These are phyloP conservation scores for Leptoteleia sp. DNA, from an alignment of 1,140 invertebrate species.

Conservation along the genomic window DNA sequence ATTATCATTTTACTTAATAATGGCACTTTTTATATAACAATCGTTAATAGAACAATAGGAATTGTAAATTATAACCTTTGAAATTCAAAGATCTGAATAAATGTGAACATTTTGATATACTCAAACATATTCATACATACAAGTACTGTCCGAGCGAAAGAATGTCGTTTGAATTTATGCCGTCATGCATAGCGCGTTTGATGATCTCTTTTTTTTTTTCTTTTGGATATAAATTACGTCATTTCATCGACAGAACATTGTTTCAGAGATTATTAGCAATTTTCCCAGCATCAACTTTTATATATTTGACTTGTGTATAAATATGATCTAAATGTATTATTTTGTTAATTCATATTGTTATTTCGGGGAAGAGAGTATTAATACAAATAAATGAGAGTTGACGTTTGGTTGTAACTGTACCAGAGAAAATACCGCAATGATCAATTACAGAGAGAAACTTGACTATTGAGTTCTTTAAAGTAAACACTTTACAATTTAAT, in stretches of 20 bases:
- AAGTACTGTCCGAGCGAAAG: background rate
- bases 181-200: too few species aligned
- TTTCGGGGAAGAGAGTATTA: background rate
- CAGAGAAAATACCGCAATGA: background rate
- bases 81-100: conserved; percentile 19
- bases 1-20: too few species aligned
- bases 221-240: background rate
- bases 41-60: too few species aligned
- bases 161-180: too few species aligned
- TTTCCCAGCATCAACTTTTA: background rate
- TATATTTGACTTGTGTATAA: background rate
- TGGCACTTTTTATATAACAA: too few species aligned
- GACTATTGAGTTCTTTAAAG: background rate
- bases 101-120: conserved; percentile 16
- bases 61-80: too few species aligned
- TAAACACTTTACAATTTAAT: conserved; percentile 3
- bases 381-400: conserved; percentile 1
- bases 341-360: background rate
- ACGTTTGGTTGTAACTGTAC: background rate
- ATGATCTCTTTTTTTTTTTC: too few species aligned
- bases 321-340: background rate
- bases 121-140: background rate
- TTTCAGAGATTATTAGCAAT: background rate
- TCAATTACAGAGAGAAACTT: too few species aligned
- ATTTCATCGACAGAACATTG: conserved; percentile 1